Evolutionary conservation across 2,888 invertebrate species (phyloP), one percentile per base, ranked within the genome.

Genomic region (Dendrolimus houi): DNA sequence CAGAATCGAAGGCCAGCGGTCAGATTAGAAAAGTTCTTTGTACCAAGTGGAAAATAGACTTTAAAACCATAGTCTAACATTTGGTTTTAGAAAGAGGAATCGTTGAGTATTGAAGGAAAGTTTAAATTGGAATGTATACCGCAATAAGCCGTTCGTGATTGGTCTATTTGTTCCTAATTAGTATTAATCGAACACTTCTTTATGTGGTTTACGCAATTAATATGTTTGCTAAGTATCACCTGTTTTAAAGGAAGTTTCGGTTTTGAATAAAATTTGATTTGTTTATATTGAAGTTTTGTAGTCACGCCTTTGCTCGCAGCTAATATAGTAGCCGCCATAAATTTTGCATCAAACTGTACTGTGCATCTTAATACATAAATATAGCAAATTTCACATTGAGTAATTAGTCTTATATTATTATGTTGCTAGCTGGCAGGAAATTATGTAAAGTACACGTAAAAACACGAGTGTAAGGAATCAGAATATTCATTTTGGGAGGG

Each of bases 121-220:
- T 90, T 90, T 90, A 90, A 90, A 89, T 90, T 89, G 90, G 88
- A 89, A 89, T 87, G 87, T 87, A 89, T 86, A 88, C 86, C 83
- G 79, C 86, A 85, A 85, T 89, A 89, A 89, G 87, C 88, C 86
- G 81, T 83, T 82, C 77, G 79, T 83, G 89, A 90, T 88, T 89
- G 87, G 87, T 75, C 89, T 87, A 87, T 87, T 89, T 86, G 85
- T 83, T 85, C 81, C 83, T 87, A 90, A 90, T 89, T 88, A 87
- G 86, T 87, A 88, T 88, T 87, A 89, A 90, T 87, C 82, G 87
- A 71, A 77, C 82, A 78, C 77, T 87, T 77, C 73, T 77, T 29
- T 29, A 29, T 29, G 29, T 29, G 29, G 29, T 29, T 29, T 29
- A 29, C 74, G 72, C 74, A 71, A 71, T 71, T 76, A 72, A 62